Base-by-base conservation (phyloP, 2,797 vertebrate species). In the Chelon labrosus region DNA sequence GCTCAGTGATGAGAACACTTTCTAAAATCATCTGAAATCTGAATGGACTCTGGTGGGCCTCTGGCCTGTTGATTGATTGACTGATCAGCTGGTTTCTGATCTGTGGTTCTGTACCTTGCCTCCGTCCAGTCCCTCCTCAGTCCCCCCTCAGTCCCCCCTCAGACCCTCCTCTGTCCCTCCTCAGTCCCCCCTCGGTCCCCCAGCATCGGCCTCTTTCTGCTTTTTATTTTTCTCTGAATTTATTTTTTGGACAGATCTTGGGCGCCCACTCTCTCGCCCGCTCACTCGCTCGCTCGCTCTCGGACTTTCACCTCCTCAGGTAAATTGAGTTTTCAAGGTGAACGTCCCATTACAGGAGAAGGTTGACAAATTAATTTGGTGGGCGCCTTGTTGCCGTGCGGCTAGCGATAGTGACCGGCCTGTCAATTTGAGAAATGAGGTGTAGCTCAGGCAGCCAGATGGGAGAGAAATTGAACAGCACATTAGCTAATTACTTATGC, bases 311-410 rank as follows among this genome's bases (percentile, higher is more conserved):
- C 88, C 85, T 85, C 89, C 87, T 89, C 91, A 91, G 90, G 91
- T 94, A 94, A 94, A 95, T 95, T 93, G 94, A 94, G 91, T 94
- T 94, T 94, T 95, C 94, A 95, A 95, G 94, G 94, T 95, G 94
- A 95, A 92, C 85, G 91, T 93, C 92, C 90, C 90, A 92, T 95
- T 94, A 92, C 93, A 83, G 91, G 90, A 91, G 93, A 93, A 94
- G 93, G 93, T 93, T 95, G 94, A 94, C 93, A 94, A 93, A 95
- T 95, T 93, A 93, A 95, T 95, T 94, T 93, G 90, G 86, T 89
- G 92, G 85, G 86, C 52, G 91, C 89, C 90, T 88, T 92, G 92
- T 93, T 94, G 93, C 93, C 51, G 79, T 92, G 93, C 85, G 91
- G 87, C 76, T 84, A 88, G 92, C 84, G 91, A 94, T 94, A 93